phyloP scores from a whole-genome alignment of 2,113 vertebrate species.

The Anarhynchus alexandrinus region DNA sequence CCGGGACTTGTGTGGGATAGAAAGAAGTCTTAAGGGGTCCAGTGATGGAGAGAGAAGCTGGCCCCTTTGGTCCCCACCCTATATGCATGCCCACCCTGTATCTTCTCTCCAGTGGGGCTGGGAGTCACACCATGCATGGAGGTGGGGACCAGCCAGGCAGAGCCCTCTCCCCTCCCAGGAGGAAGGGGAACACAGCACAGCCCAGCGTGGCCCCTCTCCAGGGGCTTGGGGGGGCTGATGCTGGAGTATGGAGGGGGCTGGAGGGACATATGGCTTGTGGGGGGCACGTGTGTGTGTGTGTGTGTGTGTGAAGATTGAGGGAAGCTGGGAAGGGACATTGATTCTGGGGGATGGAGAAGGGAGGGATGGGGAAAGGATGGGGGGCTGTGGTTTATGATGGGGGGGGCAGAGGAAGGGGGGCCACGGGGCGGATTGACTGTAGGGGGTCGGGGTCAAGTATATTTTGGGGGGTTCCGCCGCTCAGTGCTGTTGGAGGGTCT shows the following conservation, averaged over 20 bases:
- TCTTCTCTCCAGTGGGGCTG: not conserved
- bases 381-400: not conserved
- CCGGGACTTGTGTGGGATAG: not conserved
- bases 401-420: not conserved
- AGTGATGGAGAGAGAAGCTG: not conserved
- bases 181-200: not conserved
- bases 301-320: accelerated
- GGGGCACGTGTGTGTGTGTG: not conserved
- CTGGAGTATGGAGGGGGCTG: not conserved
- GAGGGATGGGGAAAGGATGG: not conserved
- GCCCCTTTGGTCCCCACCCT: not conserved
- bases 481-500: not conserved
- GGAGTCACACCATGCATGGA: accelerated
- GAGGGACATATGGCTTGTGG: not conserved
- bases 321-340: not conserved
- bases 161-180: not conserved
- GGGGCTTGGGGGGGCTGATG: not conserved
- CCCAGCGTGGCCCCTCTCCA: not conserved
- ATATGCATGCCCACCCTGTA: not conserved
- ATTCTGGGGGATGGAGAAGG: not conserved
- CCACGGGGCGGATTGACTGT: not conserved
- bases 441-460: not conserved
- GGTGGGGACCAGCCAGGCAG: not conserved
- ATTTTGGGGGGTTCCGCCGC: not conserved
- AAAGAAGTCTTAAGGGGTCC: not conserved